Evolutionary conservation across 2,797 vertebrate species (phyloP), one percentile per base, ranked within the genome.

Genomic region (Pangasius djambal): DNA sequence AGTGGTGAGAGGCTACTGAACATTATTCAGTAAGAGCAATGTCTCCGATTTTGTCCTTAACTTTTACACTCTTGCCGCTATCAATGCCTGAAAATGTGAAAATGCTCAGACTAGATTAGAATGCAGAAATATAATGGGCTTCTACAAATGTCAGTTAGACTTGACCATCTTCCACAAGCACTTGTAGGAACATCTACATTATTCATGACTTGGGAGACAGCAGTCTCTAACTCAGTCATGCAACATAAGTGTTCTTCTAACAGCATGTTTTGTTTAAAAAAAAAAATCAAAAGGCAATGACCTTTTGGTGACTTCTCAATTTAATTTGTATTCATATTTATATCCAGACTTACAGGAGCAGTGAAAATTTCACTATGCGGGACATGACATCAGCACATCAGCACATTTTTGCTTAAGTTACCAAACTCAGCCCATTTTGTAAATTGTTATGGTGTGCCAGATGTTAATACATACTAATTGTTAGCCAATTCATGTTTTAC

Each of bases 171-270:
- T 75, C 40, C 22, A 28, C 40, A 52, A 78, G 48, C 48, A 78
- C 31, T 78, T 78, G 7, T 52, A 78, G 48, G 48, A 78, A 16
- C 75, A 18, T 78, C 28, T 78, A 78, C 75, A 78, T 78, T 78
- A 78, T 78, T n/a, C 75, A 78, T 52, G 75, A 16, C 48, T 78
- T 78, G 48, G 48, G 28, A 78, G 75, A n/a, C 28, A 52, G 28
- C 75, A 52, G 48, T 55, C 75, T 52, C 13, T n/a, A 52, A 25
- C 75, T 52, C 48, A 78, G 31, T 78, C 75, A 50, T 52, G 3
- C 4, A 6, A 40, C 37, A 1, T 78, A 50, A 78, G 12, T 50
- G 25, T n/a, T 31, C 25, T 50, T n/a, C 18, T 52, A 52, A 78
- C 48, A 52, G 48, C 2, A 9, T 52, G 12, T 31, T 78, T 78